Evolutionary conservation across 1,140 invertebrate genomes (phyloP).

Genomic region (Neodiprion lecontei): DNA sequence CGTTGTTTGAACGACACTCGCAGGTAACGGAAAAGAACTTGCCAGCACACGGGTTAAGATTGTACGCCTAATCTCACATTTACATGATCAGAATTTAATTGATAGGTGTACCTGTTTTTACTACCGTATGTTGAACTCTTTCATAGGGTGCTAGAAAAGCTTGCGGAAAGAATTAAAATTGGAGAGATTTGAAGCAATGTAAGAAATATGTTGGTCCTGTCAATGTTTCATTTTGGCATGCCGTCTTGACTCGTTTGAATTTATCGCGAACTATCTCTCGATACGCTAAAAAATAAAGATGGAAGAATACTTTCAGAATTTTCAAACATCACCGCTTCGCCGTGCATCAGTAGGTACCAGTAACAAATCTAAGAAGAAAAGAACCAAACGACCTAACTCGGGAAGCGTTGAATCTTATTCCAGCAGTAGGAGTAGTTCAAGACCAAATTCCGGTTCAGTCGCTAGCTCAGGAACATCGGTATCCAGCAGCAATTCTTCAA

Average conservation of each 20-base stretch:
- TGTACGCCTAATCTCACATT: not conserved
- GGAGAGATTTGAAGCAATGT: not conserved
- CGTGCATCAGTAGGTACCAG: conserved; percentile 29
- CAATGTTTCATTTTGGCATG: not conserved
- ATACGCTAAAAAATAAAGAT: conserved; percentile 10
- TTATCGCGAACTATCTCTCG: not conserved
- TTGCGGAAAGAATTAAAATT: not conserved
- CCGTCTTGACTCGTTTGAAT: not conserved
- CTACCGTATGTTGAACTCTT: too few species aligned
- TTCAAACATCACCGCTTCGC: conserved; percentile 37
- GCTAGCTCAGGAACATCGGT: conserved; percentile 44
- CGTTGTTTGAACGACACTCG: conserved; percentile 75
- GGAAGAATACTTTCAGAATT: conserved; percentile 41
- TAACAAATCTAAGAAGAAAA: conserved; percentile 33
- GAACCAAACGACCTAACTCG: conserved; percentile 37
- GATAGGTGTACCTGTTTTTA: not conserved
- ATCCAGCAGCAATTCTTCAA: conserved; percentile 41
- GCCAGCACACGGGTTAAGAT: conserved; percentile 18
- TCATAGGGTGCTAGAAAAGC: too few species aligned
- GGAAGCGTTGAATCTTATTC: conserved; percentile 48
- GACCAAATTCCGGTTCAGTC: conserved; percentile 49
- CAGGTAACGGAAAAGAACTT: conserved; percentile 55
- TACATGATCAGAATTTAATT: not conserved
- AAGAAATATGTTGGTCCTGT: not conserved
- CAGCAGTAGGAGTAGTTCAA: conserved; percentile 41